A percentile compares a stretch with the other conserved stretches of the same genome.
These are phyloP conservation scores for Margarornis squamiger DNA, from an alignment of 2,797 vertebrate genomes.

Conservation along the genomic window DNA sequence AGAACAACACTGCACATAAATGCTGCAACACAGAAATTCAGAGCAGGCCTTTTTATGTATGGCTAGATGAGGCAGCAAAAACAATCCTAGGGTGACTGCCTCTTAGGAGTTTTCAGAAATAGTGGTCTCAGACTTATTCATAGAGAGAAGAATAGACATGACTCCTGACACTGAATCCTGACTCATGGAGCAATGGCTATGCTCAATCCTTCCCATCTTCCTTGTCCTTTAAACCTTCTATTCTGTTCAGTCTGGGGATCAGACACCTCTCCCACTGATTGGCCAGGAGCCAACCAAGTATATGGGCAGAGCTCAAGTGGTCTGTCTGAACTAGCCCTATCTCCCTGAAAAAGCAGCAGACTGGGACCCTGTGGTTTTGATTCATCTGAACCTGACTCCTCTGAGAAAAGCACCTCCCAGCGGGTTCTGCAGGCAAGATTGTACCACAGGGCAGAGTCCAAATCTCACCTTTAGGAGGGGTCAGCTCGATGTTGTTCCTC, in stretches of 20 bases:
- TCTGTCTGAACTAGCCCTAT: neutral
- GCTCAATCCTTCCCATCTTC: neutral
- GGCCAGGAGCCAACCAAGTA: neutral
- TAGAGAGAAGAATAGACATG: neutral
- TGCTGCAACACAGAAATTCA: neutral
- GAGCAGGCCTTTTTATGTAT: neutral
- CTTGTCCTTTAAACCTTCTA: neutral
- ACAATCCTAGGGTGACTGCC: neutral
- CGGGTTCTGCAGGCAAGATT: neutral
- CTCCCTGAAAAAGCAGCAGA: neutral
- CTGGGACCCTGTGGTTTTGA: neutral
- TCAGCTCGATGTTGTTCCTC: constrained; percentile 86
- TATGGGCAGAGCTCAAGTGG: neutral
- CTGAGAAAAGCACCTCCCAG: neutral
- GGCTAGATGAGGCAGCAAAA: neutral
- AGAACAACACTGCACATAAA: neutral
- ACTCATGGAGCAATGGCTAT: neutral
- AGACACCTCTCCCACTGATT: neutral
- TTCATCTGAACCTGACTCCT: neutral
- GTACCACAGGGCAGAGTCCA: neutral
- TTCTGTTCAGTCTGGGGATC: neutral
- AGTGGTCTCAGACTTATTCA: neutral
- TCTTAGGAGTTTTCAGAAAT: neutral
- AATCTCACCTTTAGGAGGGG: constrained; percentile 76
- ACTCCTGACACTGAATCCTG: neutral